Evolutionary conservation across 2,113 vertebrate genomes (phyloP), one percentile per base, ranked within the genome.

Genomic region (Indicator maculatus): DNA sequence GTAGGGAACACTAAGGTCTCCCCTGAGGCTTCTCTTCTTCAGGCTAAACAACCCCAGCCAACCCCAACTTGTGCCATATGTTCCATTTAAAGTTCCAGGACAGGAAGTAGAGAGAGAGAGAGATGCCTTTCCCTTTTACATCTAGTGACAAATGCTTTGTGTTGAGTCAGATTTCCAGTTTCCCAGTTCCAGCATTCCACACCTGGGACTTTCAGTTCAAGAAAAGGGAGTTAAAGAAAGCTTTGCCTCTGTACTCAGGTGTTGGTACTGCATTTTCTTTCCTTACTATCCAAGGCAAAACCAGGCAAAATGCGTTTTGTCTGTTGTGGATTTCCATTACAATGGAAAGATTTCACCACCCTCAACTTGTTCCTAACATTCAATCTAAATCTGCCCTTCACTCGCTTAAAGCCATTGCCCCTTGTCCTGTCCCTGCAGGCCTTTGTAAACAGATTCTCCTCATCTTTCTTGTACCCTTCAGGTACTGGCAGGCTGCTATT

Each of bases 81-180:
- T 97, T 94, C 95, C 89, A 81, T 89, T 93, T 92, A 78, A 93
- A 80, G 76, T 95, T 95, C 79, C 92, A 88, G 85, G 89, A 47
- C 82, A 86, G 96, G 77, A 96, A 93, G 85, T 72, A 24, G 33
- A 78, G 67, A 75, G 41, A 44, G 66, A 88, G 93, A 44, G 66
- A 88, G 93, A 91, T 94, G 93, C 82, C 79, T 83, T 73, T 92
- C 64, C 67, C 76, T 92, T 92, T 80, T 58, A 66, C 76, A 89
- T 91, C 69, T 90, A 86, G 66, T 81, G 84, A 82, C 87, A 80
- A 93, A 47, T 81, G 61, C 72, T 88, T 92, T 93, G 75, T 50
- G 41, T 88, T 86, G 60, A 96, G 82, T 88, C 83, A 90, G 80
- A 66, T 83, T 94, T 94, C 20, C 64, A 92, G 52, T 91, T 92